phyloP scores from a whole-genome alignment of 2,797 vertebrate genomes.

The Acanthurus leucopareius region DNA sequence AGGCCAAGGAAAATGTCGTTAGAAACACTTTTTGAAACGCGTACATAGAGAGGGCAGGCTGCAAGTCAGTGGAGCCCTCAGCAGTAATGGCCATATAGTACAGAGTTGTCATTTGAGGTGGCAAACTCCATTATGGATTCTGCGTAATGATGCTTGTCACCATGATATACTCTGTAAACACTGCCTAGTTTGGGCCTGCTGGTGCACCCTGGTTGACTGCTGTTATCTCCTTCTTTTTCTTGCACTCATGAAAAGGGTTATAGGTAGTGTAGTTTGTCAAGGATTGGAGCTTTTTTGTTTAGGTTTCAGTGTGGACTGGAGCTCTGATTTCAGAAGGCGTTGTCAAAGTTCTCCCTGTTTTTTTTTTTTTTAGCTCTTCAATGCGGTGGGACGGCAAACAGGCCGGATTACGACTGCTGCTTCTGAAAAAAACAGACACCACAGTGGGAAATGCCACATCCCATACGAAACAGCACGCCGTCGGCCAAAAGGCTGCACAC shows the following conservation, averaged over 20 bases:
- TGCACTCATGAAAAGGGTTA: conserved; percentile 20
- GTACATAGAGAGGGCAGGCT: background rate
- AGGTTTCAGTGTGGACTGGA: background rate
- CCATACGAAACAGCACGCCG: conserved; percentile 58
- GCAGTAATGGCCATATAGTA: conserved; percentile 44
- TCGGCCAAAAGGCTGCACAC: conserved; percentile 41
- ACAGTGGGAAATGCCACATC: conserved; percentile 60
- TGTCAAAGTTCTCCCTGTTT: conserved; percentile 48
- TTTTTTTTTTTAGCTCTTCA: conserved; percentile 12
- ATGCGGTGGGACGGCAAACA: conserved; percentile 37
- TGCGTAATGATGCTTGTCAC: conserved; percentile 68
- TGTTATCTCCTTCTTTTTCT: background rate
- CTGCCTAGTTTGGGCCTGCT: conserved; percentile 27
- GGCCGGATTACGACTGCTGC: conserved; percentile 49
- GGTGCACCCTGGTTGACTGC: conserved; percentile 19
- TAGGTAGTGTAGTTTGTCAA: conserved; percentile 38
- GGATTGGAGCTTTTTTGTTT: conserved; percentile 13
- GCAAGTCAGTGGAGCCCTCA: conserved; percentile 39
- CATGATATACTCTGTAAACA: conserved; percentile 67
- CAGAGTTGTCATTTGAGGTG: conserved; percentile 60
- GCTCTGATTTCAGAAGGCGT: conserved; percentile 34
- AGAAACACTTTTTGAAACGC: conserved; percentile 17
- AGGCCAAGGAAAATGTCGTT: conserved; percentile 26
- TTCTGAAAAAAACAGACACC: conserved; percentile 49
- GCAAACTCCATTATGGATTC: conserved; percentile 53